Evolutionary conservation across 2,797 vertebrate species (phyloP), one percentile per base, ranked within the genome.

Genomic region (Microhierax caerulescens): DNA sequence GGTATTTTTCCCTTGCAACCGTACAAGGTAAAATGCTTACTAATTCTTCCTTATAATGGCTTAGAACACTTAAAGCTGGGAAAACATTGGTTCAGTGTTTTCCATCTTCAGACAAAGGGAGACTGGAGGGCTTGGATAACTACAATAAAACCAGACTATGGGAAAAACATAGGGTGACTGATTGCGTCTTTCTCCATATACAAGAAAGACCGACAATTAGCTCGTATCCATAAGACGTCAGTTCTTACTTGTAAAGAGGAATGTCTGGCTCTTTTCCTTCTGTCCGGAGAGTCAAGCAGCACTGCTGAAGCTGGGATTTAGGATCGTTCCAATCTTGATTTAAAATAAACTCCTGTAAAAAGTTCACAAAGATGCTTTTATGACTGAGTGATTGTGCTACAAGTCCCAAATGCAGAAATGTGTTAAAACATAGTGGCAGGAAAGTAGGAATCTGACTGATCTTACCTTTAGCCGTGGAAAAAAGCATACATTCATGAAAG

Each of bases 311-410:
- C 97, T 99, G 99, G 69, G 99, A 99, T 91, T 99, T 99, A n/a
- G 99, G 99, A 98, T 99, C 99, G 70, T 99, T 99, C 99, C 99
- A 99, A 97, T 99, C 99, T 98, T 99, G 99, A 98, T 99, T 99
- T 97, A 99, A 97, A 96, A 99, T 99, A 97, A 99, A 99, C 98
- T 99, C 99, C 99, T 99, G 97, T 20, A 98, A 96, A 56, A 93
- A 85, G 50, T 68, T 50, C 79, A 92, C 65, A 75, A 72, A 92
- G 57, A 60, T n/a, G 36, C 11, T 74, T 90, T 82, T 60, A 87
- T 13, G 57, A 81, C 19, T 89, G 36, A 95, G 39, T 85, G 50
- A 88, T 8, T 90, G 64, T 27, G 48, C 7, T 48, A 85, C 37
- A 47, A 70, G 19, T 50, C 61, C 54, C 63, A 79, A 64, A 69